Evolutionary conservation across 2,888 invertebrate genomes (phyloP), one percentile per base, ranked within the genome.

Genomic region (Oligia latruncula): DNA sequence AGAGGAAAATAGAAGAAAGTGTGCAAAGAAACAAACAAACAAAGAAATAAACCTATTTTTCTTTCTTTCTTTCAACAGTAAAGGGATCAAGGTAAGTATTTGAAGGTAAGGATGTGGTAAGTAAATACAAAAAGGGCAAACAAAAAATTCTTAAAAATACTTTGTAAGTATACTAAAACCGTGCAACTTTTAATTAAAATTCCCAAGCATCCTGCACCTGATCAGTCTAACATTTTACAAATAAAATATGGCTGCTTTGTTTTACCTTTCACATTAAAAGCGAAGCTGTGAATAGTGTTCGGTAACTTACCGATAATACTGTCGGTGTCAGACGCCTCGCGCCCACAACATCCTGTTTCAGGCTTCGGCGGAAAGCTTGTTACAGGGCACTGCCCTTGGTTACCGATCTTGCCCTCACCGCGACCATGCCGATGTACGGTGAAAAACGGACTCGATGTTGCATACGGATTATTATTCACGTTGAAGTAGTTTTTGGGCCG

Each of bases 261-360:
- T 89, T 77, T 72, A 72, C 70, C 74, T 78, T 80, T 73, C 71
- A 84, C 70, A 76, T 81, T 85, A 74, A 81, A 90, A 84, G 80
- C 78, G 86, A 82, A 78, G 75, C 70, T 66, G 80, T 79, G 74
- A 80, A 84, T 81, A 82, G 74, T 60, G 76, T 82, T 71, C 67
- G 66, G 80, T 55, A 88, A 87, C 91, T 91, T 93, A 95, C 96
- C 95, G 77, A 91, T 92, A 89, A 94, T 93, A 87, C 92, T 94
- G 84, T 94, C 92, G 77, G 89, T 81, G 74, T 93, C 93, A 84
- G 94, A 91, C 79, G 92, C 93, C 83, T 96, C 95, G 49, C 90
- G 90, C 55, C 96, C 96, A 83, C 96, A 96, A 89, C 96, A 96
- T 77, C 93, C 94, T 70, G 94, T 90, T 81, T 92, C 88, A 67